Evolutionary conservation across 1,140 invertebrate genomes (phyloP), one percentile per base, ranked within the genome.

Genomic region (Papilio dardanus): DNA sequence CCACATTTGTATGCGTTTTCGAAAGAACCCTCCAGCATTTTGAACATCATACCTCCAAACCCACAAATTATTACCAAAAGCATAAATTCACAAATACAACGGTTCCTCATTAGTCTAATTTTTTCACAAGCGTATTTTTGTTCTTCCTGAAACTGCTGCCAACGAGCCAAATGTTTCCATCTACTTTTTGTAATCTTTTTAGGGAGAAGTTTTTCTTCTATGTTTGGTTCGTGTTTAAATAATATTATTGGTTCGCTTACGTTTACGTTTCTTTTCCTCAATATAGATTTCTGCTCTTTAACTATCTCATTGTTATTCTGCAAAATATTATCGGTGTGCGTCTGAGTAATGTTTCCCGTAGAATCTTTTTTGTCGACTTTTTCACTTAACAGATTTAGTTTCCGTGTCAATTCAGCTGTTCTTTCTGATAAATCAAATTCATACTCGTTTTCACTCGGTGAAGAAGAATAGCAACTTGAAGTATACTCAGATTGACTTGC

Each of bases 1-100:
- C 97, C 96, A 83, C 97, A 98, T 92, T 98, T 98, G 90, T 97
- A 98, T 76, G 96, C 97, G 42, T 96, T 95, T 85, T 98, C 97
- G 81, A 97, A 97, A 6, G 95, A 95, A 5, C 97, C 97, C 83
- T 98, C 97, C 5, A 96, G 96, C 79, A 96, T 96, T 58, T 96
- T 95, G 81, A 98, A 97, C 50, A 97, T 89, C 3, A 97, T 93
- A 0, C 96, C 97, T 7, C 97, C 97, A 14, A 97, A 90, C n/a
- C 97, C 97, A 83, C 96, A 96, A 69, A 96, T 94, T 31, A 97
- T 94, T 3, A 97, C 92, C 1, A 97, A 88, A 14, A 97, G 77
- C 5, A 97, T 85, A 3, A 96, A 82, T 79, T 96, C 95, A 62
- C 94, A 94, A 40, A 97, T 84, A 87, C 97, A 97, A 73, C 94